Evolutionary conservation across 2,113 vertebrate species (phyloP).

Genomic region (Greenwoodochromis staneri): DNA sequence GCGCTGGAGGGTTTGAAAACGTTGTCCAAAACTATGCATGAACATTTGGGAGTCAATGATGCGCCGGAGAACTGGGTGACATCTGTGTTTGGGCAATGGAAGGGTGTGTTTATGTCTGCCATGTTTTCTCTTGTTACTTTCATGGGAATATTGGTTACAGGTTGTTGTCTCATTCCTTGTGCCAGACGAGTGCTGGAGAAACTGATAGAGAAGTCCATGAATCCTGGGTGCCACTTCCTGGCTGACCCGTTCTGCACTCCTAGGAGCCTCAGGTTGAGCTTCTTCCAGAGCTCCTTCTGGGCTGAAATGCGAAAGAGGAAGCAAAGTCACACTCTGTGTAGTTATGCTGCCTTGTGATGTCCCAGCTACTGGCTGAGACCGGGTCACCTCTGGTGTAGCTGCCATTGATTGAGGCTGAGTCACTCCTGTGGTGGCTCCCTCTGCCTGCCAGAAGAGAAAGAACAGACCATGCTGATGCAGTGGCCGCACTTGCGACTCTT

Average conservation of each 20-base stretch:
- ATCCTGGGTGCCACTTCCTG: too few relatives aligned
- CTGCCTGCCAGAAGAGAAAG: fast-evolving
- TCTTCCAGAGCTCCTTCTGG: too few relatives aligned
- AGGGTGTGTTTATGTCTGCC: background rate
- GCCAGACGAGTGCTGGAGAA: background rate
- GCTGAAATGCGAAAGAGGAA: too few relatives aligned
- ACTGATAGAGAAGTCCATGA: too few relatives aligned
- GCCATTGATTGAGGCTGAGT: fast-evolving
- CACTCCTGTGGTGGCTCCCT: fast-evolving
- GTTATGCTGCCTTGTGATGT: background rate
- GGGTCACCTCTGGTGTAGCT: background rate
- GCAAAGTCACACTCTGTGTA: background rate
- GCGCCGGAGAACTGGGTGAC: fast-evolving
- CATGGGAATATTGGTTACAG: background rate
- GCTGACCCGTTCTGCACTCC: too few relatives aligned
- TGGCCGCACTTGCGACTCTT: background rate
- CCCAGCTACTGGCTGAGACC: background rate
- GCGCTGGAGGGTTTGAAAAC: background rate
- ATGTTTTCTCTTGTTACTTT: background rate
- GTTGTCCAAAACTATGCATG: fast-evolving
- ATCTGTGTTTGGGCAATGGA: fast-evolving
- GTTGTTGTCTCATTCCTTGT: background rate
- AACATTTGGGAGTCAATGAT: background rate
- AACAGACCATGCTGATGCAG: background rate
- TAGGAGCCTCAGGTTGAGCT: too few relatives aligned